phyloP scores from a whole-genome alignment of 2,113 vertebrate genomes.

The Hassar affinis region DNA sequence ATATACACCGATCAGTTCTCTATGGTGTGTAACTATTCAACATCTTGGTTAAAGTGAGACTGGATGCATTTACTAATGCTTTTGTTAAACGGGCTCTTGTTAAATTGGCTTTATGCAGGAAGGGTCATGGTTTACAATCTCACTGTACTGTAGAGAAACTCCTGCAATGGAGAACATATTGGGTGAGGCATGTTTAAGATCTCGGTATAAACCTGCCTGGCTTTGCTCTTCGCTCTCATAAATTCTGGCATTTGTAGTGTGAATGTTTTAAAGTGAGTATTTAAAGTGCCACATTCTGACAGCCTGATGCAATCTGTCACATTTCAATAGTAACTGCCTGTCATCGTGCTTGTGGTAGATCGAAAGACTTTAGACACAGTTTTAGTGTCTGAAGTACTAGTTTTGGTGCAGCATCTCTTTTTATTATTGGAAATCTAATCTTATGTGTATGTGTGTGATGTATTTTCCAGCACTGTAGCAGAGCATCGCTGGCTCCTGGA shows the following conservation, averaged over 20 bases:
- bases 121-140: constrained; percentile 31
- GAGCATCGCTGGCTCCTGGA: not conserved
- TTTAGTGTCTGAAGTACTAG: not conserved
- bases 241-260: constrained; percentile 48
- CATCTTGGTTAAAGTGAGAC: not conserved
- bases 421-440: constrained; percentile 21
- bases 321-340: constrained; percentile 22
- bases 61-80: not conserved
- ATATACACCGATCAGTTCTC: too few relatives aligned
- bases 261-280: constrained; percentile 55
- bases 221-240: constrained; percentile 39
- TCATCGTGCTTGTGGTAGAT: not conserved
- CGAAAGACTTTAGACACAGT: not conserved
- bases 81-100: too few relatives aligned
- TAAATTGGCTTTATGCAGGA: constrained; percentile 28
- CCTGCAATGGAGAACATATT: not conserved
- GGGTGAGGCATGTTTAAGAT: constrained; percentile 48
- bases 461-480: constrained; percentile 44
- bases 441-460: constrained; percentile 33
- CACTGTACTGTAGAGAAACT: constrained; percentile 21
- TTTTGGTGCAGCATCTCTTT: constrained; percentile 15
- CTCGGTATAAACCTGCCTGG: constrained; percentile 46
- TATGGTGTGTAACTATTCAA: too few relatives aligned
- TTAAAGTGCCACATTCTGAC: constrained; percentile 55
- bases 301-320: constrained; percentile 28